Base-by-base conservation (phyloP, 2,797 vertebrate species). In the Oreonectes daqikongensis region DNA sequence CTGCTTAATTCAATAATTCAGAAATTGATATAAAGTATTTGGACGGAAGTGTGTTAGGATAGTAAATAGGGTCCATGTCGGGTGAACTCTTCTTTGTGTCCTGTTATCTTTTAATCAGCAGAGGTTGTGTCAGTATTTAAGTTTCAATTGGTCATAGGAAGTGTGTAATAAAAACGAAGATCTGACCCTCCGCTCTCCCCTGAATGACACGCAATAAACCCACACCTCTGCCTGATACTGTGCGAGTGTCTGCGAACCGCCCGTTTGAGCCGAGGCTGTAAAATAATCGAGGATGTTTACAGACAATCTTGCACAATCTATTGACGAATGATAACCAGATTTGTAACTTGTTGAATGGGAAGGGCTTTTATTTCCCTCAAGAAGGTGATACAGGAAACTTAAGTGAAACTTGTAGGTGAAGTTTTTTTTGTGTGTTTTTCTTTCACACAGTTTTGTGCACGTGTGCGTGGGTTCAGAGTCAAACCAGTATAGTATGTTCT, bases 221-320 rank as follows among this genome's bases (percentile, higher is more conserved):
- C 80, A 71, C 77, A 79, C 77, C 74, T 80, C 75, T 3, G 11
- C 20, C 26, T 55, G 44, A 52, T 48, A 64, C 40, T 14, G 35
- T 30, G 30, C 69, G 65, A 48, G 79, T 28, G 9, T 24, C 72
- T 55, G 44, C 77, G 72, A 80, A 73, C 81, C 59, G 65, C 55
- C 17, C 57, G 70, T 78, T 69, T 75, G 77, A 81, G 81, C 73
- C 48, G 44, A 69, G 69, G 65, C 75, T 38, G 67, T 84, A 81
- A 87, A 87, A 79, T 60, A 81, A 79, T 71, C 72, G 80, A 86
- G 67, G 75, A 84, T 84, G 83, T 87, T 89, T 87, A 90, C 78
- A 76, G 86, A 83, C 83, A 68, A 71, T 72, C 67, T 83, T 82
- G 81, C 72, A 70, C 77, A 83, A 81, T 83, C 81, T 48, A 1